Evolutionary conservation across 2,797 vertebrate species (phyloP), one percentile per base, ranked within the genome.

Genomic region (Glossophaga mutica): DNA sequence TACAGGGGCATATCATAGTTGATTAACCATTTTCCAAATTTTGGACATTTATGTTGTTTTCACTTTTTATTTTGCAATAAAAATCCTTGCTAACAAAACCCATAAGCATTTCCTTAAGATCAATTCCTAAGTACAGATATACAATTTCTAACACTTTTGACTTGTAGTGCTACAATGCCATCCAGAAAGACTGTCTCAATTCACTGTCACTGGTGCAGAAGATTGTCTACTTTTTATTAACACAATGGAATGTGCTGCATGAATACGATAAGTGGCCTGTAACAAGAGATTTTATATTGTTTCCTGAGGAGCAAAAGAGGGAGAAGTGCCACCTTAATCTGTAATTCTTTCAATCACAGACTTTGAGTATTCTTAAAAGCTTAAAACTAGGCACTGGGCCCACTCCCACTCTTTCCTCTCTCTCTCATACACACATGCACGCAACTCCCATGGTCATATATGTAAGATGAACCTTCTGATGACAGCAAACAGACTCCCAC

Each of bases 401-500:
- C 79, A 34, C 44, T 2, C 24, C 18, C 79, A 22, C 39, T 2
- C 29, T 12, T 57, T 16, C 0, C 0, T 71, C 26, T 82, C 62
- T 65, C 29, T 59, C 24, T 29, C 57, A 6, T 76, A 48, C 14
- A 50, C 48, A 44, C 29, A 59, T 26, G 87, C 83, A 87, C 24
- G 62, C 0, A 59, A 37, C 19, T 65, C 46, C 74, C n/a, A 16
- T 37, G 26, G 24, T 93, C 76, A 86, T 50, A 42, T 10, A 9
- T 52, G 93, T 95, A 96, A 87, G 92, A 91, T 0, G 0, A 97
- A 73, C 87, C 87, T 96, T 62, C 1, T 42, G 73, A 71, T 71
- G 91, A 97, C n/a, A 87, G 57, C 94, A 95, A 67, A 71, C 94
- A 94, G 95, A 95, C 96, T 95, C 89, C 86, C 65, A 91, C 42